Evolutionary conservation across 2,797 vertebrate species (phyloP).

Genomic region (Rhabdophis nuchalis): DNA sequence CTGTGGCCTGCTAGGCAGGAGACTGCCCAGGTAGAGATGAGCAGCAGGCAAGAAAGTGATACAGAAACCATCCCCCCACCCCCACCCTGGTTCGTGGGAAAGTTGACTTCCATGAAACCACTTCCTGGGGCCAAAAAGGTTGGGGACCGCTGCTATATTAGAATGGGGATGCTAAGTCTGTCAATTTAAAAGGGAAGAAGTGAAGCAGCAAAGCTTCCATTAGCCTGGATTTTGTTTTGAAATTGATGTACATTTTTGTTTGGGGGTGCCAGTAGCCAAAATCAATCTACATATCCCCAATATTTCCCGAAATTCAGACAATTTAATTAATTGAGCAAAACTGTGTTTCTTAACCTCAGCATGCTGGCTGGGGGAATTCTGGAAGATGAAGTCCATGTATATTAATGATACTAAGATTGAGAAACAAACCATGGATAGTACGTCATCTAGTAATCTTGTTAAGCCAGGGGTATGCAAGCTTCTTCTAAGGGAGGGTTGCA

Average conservation of each 20-base stretch:
- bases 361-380: neutral
- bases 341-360: neutral
- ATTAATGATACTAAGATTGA: neutral
- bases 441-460: neutral
- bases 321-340: neutral
- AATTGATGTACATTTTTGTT: neutral
- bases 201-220: neutral
- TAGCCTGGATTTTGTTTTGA: neutral
- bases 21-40: neutral
- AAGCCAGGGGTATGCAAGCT: neutral
- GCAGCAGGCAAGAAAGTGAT: neutral
- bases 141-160: neutral
- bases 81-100: neutral
- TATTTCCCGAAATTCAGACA: neutral
- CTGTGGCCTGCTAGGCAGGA: no score
- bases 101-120: neutral
- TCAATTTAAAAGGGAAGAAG: neutral
- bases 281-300: neutral
- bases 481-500: neutral
- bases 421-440: neutral
- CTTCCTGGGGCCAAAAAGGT: neutral
- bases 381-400: neutral
- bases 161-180: neutral
- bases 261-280: neutral
- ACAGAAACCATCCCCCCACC: neutral